Evolutionary conservation across 2,797 vertebrate species (phyloP).

Genomic region (Rhinatrema bivittatum): DNA sequence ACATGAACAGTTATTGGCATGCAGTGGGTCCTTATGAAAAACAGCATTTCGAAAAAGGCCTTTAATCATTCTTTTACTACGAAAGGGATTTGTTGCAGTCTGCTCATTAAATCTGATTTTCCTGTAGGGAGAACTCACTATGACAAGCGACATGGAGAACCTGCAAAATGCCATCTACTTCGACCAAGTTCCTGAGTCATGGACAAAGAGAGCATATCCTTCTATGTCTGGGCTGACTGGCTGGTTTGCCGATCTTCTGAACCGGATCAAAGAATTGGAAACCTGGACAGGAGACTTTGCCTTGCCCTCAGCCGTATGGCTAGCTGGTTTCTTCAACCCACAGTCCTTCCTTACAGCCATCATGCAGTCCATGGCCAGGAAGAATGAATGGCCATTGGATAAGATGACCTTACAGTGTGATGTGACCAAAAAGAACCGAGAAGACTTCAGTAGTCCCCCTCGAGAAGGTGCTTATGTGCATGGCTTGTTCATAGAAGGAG

Average conservation of each 20-base stretch:
- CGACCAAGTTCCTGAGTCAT: slow-evolving; percentile 74
- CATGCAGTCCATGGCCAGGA: slow-evolving; percentile 80
- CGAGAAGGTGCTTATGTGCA: slow-evolving; percentile 83
- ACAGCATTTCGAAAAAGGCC: no score
- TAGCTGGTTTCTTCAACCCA: slow-evolving; percentile 89
- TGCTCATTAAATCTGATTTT: no score
- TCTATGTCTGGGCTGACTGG: slow-evolving; percentile 71
- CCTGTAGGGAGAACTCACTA: slow-evolving; percentile 82
- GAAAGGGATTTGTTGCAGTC: no score
- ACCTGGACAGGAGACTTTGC: slow-evolving; percentile 77
- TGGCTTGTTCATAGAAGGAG: slow-evolving; percentile 89
- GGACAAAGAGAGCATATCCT: slow-evolving; percentile 79
- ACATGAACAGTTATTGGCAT: no score
- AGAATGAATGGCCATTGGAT: slow-evolving; percentile 88
- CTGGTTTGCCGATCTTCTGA: slow-evolving; percentile 86
- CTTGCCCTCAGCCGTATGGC: slow-evolving; percentile 77
- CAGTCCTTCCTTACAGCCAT: slow-evolving; percentile 92
- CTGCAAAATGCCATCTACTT: slow-evolving; percentile 79
- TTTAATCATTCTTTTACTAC: no score
- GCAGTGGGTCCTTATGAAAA: no score
- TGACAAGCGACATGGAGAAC: slow-evolving; percentile 86
- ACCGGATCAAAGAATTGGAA: slow-evolving; percentile 81
- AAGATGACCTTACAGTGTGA: slow-evolving; percentile 85
- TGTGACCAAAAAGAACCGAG: slow-evolving; percentile 80
- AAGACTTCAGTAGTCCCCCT: slow-evolving; percentile 75